Conservation (phyloP, 2,888 invertebrate genomes). For the Drosophila antonietae region DNA sequence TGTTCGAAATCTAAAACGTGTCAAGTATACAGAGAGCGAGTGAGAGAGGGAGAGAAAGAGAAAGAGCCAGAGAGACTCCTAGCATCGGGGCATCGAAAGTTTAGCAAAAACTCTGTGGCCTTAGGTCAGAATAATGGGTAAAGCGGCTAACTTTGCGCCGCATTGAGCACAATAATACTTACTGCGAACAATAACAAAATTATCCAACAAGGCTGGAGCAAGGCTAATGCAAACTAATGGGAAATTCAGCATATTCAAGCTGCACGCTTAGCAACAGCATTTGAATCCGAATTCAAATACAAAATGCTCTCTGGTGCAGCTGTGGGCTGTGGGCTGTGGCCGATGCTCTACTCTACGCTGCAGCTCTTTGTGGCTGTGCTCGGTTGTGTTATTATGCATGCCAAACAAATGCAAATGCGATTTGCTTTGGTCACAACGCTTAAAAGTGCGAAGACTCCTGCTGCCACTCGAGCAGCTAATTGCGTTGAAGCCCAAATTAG, state of each 20-base stretch:
- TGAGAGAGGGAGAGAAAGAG: not conserved
- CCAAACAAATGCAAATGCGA: conserved; percentile 56
- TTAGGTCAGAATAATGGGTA: conserved; percentile 39
- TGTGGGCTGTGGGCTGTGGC: conserved; percentile 1
- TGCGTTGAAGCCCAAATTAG: conserved; percentile 51
- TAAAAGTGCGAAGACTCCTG: conserved; percentile 41
- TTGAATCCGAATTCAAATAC: conserved; percentile 10
- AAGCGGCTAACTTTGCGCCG: conserved; percentile 54
- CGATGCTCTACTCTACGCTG: not conserved
- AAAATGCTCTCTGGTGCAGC: conserved; percentile 4
- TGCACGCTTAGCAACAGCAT: conserved; percentile 27
- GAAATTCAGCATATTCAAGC: conserved; percentile 59
- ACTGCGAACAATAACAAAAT: conserved; percentile 53
- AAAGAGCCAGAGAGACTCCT: not conserved
- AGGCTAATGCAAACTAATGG: conserved; percentile 71
- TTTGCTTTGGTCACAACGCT: conserved; percentile 61
- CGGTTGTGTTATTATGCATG: conserved; percentile 31
- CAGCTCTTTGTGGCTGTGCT: conserved; percentile 11
- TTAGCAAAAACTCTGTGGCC: conserved; percentile 55
- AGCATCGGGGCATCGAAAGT: conserved; percentile 36
- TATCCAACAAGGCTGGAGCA: conserved; percentile 42
- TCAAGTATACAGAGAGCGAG: conserved; percentile 35
- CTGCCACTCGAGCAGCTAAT: conserved; percentile 44
- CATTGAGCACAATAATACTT: conserved; percentile 64
- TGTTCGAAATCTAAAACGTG: conserved; percentile 61